phyloP scores from a whole-genome alignment of 2,888 invertebrate genomes.

The Lomographa bimaculata region DNA sequence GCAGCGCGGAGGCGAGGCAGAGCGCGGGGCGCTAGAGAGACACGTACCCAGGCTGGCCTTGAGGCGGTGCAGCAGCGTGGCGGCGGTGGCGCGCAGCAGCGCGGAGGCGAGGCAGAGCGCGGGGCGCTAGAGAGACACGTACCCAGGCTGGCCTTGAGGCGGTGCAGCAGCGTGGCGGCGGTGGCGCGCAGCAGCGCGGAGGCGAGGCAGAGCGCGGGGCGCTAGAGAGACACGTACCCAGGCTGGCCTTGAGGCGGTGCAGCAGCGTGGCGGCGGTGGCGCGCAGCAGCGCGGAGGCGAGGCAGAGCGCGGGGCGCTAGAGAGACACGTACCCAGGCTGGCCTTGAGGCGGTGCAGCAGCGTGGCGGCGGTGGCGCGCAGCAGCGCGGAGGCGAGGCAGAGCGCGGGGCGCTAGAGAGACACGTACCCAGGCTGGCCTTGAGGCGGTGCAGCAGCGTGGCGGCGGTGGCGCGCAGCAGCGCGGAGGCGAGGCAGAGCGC shows the following conservation, averaged over 20 bases:
- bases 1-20: slow-evolving; percentile 71
- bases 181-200: slow-evolving; percentile 84
- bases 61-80: too few relatives aligned
- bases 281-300: slow-evolving; percentile 84
- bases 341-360: slow-evolving; percentile 91
- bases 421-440: too few relatives aligned
- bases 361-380: slow-evolving; percentile 87
- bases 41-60: too few relatives aligned
- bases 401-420: slow-evolving; percentile 73
- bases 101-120: too few relatives aligned
- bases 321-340: slow-evolving; percentile 11
- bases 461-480: too few relatives aligned
- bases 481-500: too few relatives aligned
- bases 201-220: slow-evolving; percentile 56
- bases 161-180: too few relatives aligned
- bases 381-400: slow-evolving; percentile 71
- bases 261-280: too few relatives aligned
- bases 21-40: slow-evolving; percentile 73
- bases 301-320: slow-evolving; percentile 58
- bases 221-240: slow-evolving; percentile 82
- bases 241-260: slow-evolving; percentile 88
- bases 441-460: too few relatives aligned
- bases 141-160: slow-evolving; percentile 48
- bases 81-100: too few relatives aligned
- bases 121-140: slow-evolving; percentile 14